Base-by-base conservation (phyloP, 2,888 invertebrate species). In the Petrolisthes manimaculis region DNA sequence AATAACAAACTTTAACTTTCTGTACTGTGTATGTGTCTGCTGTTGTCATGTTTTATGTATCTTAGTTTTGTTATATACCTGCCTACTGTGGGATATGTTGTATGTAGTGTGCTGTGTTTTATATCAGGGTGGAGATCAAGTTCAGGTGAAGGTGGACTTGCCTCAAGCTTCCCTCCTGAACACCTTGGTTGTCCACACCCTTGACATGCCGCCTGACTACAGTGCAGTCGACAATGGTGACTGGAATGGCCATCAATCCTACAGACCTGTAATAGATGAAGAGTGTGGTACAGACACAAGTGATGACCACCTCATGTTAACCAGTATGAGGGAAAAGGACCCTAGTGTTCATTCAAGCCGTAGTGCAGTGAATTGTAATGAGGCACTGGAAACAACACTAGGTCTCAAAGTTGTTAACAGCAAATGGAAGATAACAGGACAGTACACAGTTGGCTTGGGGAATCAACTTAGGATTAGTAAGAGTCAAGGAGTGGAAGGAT, bases 91-190 rank as follows among this genome's bases (percentile, higher is more conserved):
- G 67, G 12, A 14, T 14, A 67, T 67, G 14, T 67, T 12, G 14
- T 14, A 67, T 14, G n/a, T 67, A 75, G 9, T n/a, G 75, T 21
- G 75, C 9, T 75, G 14, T 14, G 24, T 21, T 14, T 83, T 4
- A 61, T 24, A 53, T 51, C 81, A 88, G 88, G 88, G 81, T 74
- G 80, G 74, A 18, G 89, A 89, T 81, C 81, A 21, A 8, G 56
- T 85, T 53, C 83, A 85, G 12, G 24, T 89, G 56, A 85, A 84
- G 21, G 9, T 89, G 54, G 85, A 89, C 51, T 56, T 89, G 6
- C 89, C 89, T 1, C 51, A 82, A 6, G 67, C 75, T 53, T 77
- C 82, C 14, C 81, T 85, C 8, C 21, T 71, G 6, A 71, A n/a
- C 71, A 71, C 55, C 12, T n/a, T 54, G 9, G 79, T 83, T 12